These are phyloP conservation scores for Aurelia aurita DNA, from an alignment of 30 jellyfish, hydroid and myxozoan species.

Conservation along the genomic window DNA sequence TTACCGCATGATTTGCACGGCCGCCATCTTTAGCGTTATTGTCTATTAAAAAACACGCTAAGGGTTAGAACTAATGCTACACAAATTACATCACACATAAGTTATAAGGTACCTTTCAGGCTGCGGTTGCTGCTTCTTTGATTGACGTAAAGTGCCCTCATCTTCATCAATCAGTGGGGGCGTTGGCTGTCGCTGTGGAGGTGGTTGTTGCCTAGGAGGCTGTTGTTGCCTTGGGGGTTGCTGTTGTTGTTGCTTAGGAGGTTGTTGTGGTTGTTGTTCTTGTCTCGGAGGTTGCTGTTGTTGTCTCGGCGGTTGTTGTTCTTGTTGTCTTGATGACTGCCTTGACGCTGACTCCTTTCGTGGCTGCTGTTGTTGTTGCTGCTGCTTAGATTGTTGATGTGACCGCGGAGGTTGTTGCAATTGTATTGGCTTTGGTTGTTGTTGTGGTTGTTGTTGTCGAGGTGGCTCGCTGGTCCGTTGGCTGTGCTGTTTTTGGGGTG, in stretches of 20 bases:
- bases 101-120: constrained; percentile 11
- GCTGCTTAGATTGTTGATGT: constrained; percentile 12
- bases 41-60: too few relatives aligned
- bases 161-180: constrained; percentile 2
- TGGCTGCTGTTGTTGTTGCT: constrained; percentile 7
- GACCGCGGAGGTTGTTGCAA: constrained; percentile 11
- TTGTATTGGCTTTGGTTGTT: constrained; percentile 3
- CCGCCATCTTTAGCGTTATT: too few relatives aligned
- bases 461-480: constrained; percentile 13
- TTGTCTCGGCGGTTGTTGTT: constrained; percentile 1
- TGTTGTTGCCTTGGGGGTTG: constrained; percentile 1
- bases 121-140: constrained; percentile 6
- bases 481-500: constrained; percentile 9
- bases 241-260: constrained; percentile 8
- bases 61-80: too few relatives aligned
- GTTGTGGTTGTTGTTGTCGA: constrained; percentile 11
- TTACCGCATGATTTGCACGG: too few relatives aligned
- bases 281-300: neutral
- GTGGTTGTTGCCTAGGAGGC: constrained; percentile 7
- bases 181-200: constrained; percentile 11
- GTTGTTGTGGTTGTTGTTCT: neutral
- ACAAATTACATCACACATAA: neutral
- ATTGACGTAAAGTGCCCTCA: constrained; percentile 43
- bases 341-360: constrained; percentile 5
- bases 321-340: neutral